Conservation (phyloP, 2,888 invertebrate species). For the Harpagoxenus sublaevis region DNA sequence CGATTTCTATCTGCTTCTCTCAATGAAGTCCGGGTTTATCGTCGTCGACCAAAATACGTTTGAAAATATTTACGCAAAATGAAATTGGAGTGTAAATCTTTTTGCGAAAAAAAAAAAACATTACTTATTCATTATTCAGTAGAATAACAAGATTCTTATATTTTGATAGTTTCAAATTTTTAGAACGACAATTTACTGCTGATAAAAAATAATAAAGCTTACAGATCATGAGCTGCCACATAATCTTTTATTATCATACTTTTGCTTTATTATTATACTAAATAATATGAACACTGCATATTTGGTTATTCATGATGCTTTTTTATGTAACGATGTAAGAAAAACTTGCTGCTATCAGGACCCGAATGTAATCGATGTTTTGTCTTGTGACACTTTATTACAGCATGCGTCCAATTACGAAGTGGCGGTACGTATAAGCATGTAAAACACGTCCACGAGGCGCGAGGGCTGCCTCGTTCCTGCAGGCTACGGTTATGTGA, state of each 20-base stretch:
- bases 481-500: slow-evolving; percentile 14
- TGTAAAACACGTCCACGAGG: slow-evolving; percentile 39
- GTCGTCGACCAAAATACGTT: background rate
- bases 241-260: background rate
- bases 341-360: slow-evolving; percentile 21
- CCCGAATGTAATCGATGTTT: slow-evolving; percentile 65
- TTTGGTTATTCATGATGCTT: background rate
- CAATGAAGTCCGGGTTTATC: slow-evolving; percentile 11
- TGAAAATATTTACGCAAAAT: background rate
- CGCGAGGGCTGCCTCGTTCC: slow-evolving; percentile 2
- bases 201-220: background rate
- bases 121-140: background rate
- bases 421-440: slow-evolving; percentile 37
- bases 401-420: slow-evolving; percentile 45
- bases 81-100: background rate
- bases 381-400: slow-evolving; percentile 64
- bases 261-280: background rate
- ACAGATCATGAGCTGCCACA: too few species aligned
- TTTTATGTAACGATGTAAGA: slow-evolving; percentile 32
- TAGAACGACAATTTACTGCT: background rate
- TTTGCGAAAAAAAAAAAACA: background rate
- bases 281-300: background rate
- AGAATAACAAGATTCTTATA: background rate
- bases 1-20: background rate
- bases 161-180: background rate